Evolutionary conservation across 2,113 vertebrate genomes (phyloP).

Genomic region (Nothoprocta perdicaria): DNA sequence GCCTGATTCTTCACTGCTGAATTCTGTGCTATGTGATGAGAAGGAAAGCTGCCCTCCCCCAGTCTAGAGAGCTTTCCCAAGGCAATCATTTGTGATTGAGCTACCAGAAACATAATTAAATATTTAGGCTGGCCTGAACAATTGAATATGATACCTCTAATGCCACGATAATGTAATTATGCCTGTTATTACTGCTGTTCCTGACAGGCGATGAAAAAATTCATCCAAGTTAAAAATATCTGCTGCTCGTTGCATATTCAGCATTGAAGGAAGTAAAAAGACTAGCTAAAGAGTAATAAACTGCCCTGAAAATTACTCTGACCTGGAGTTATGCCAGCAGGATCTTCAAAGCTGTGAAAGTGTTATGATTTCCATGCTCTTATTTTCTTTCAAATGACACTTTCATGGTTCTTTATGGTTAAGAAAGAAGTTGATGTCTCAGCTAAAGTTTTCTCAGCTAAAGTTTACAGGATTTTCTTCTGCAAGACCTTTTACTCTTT

Average conservation of each 20-base stretch:
- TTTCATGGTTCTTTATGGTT: conserved; percentile 8
- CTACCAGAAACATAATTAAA: conserved; percentile 16
- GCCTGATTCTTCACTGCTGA: not conserved
- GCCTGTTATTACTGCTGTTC: not conserved
- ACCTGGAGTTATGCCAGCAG: not conserved
- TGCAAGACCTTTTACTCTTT: not conserved
- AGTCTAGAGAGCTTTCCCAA: not conserved
- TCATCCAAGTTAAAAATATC: not conserved
- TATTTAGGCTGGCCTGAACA: conserved; percentile 15
- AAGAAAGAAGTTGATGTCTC: not conserved
- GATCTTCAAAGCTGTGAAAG: conserved; percentile 42
- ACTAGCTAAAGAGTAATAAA: conserved; percentile 20
- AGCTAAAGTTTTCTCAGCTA: conserved; percentile 16
- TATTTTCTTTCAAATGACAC: conserved; percentile 27
- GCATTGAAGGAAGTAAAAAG: not conserved
- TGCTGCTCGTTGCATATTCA: not conserved
- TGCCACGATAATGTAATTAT: not conserved
- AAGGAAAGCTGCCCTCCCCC: not conserved
- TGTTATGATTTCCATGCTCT: conserved; percentile 27
- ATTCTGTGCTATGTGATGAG: not conserved
- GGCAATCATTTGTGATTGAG: conserved; percentile 22
- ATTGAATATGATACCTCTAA: not conserved
- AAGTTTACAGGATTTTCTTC: not conserved
- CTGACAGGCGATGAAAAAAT: conserved; percentile 26
- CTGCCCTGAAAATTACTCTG: not conserved